Evolutionary conservation across 2,797 vertebrate genomes (phyloP).

Genomic region (Oreonectes daqikongensis): DNA sequence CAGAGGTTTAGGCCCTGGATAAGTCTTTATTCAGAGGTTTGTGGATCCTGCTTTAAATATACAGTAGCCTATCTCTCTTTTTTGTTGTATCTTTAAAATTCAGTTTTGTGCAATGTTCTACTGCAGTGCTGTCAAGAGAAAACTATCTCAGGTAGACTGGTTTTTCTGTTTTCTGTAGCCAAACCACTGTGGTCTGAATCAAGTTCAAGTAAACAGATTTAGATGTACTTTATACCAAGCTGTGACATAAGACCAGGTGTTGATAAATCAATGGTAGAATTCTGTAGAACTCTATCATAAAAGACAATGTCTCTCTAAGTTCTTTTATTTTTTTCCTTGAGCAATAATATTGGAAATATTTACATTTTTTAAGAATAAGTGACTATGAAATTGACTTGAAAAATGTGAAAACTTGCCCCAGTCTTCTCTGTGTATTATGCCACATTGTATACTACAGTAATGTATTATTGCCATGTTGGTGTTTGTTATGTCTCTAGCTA

Average conservation of each 20-base stretch:
- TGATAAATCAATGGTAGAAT: conserved; percentile 6
- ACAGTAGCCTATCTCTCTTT: too few relatives aligned
- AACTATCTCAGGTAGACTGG: background rate
- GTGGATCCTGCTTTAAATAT: too few relatives aligned
- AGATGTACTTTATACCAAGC: conserved; percentile 3
- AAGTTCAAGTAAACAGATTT: conserved; percentile 36
- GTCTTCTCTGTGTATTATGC: background rate
- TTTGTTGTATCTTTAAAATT: background rate
- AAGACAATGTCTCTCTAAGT: too few relatives aligned
- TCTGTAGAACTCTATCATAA: too few relatives aligned
- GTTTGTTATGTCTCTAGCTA: conserved; percentile 66
- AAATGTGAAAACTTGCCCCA: too few relatives aligned
- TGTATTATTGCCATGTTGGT: background rate
- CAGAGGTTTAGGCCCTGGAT: too few relatives aligned
- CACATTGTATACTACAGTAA: background rate
- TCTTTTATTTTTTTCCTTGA: background rate
- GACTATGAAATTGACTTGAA: too few relatives aligned
- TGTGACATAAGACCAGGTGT: conserved; percentile 13
- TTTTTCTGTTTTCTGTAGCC: conserved; percentile 20
- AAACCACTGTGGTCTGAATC: conserved; percentile 46
- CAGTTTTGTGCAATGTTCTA: background rate
- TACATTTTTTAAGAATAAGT: too few relatives aligned
- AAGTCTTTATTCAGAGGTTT: background rate
- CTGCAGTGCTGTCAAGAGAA: conserved; percentile 1
- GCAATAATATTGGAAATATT: background rate